phyloP scores from a whole-genome alignment of 53 echinoderm and acorn worm genomes.

The Holothuria scabra region DNA sequence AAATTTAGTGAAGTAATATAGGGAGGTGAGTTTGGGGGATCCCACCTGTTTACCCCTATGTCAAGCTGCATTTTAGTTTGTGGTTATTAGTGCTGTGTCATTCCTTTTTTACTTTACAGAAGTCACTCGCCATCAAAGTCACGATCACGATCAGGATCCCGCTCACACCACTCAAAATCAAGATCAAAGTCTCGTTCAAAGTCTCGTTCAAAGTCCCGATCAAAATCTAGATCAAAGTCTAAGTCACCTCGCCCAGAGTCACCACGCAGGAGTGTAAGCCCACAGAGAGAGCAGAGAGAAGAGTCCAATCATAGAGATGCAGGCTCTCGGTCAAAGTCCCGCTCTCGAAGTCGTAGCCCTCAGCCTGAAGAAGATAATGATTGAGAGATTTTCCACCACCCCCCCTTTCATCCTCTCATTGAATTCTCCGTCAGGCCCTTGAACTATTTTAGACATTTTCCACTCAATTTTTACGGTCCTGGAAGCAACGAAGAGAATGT shows the following conservation, averaged over 20 bases:
- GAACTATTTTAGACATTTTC: too few species aligned
- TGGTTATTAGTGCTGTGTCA: too few species aligned
- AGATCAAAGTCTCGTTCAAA: constrained; percentile 39
- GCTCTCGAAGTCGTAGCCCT: constrained; percentile 19
- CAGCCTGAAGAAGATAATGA: constrained; percentile 8
- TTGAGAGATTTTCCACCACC: not conserved
- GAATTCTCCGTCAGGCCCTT: too few species aligned
- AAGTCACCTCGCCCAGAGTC: constrained; percentile 32
- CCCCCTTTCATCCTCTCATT: not conserved
- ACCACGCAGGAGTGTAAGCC: not conserved
- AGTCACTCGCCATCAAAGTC: constrained; percentile 41
- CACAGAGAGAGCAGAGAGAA: constrained; percentile 36
- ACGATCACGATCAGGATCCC: constrained; percentile 42
- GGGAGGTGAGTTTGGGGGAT: too few species aligned
- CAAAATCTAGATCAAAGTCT: constrained; percentile 24
- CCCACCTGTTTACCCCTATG: too few species aligned
- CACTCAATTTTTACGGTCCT: too few species aligned
- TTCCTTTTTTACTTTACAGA: not conserved
- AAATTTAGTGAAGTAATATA: too few species aligned
- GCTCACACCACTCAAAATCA: constrained; percentile 36
- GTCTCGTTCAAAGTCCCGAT: constrained; percentile 44
- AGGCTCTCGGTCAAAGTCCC: not conserved
- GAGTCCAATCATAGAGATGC: not conserved
- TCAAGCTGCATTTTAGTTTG: too few species aligned
- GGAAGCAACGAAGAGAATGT: too few species aligned